Conservation (phyloP, 2,113 vertebrate genomes). For the Cottus gobio region DNA sequence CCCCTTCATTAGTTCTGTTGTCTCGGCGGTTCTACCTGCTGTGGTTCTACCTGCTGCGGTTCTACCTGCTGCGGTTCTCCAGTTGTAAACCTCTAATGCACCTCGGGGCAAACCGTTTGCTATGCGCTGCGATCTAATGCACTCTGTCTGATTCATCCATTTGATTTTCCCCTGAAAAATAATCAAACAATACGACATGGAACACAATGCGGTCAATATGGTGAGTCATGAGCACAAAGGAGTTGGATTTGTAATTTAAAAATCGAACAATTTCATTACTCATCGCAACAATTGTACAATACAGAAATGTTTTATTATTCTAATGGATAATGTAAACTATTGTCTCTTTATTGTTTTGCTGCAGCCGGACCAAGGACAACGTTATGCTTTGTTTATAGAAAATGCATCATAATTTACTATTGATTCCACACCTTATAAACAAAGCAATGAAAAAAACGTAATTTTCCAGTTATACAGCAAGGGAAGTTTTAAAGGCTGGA, state of each 20-base stretch:
- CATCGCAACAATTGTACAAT: too few species aligned
- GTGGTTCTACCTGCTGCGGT: constrained; percentile 54
- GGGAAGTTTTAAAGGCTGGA: too few species aligned
- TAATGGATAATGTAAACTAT: too few species aligned
- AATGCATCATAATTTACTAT: too few species aligned
- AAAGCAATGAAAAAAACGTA: too few species aligned
- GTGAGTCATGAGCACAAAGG: neutral
- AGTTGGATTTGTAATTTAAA: constrained; percentile 5
- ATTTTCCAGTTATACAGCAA: too few species aligned
- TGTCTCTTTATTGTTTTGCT: too few species aligned
- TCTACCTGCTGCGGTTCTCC: constrained; percentile 61
- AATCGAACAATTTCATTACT: neutral
- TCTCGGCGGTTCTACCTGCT: constrained; percentile 55
- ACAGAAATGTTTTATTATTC: neutral
- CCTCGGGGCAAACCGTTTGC: constrained; percentile 28
- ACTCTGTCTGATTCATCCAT: constrained; percentile 37
- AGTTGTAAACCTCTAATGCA: constrained; percentile 68
- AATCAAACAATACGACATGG: neutral
- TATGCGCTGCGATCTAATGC: constrained; percentile 33
- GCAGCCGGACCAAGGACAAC: too few species aligned
- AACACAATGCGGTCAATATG: neutral
- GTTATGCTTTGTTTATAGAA: too few species aligned
- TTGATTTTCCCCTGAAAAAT: neutral
- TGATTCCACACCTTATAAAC: too few species aligned
- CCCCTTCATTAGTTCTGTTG: constrained; percentile 78